These are phyloP conservation scores for Cryptus armator DNA, from an alignment of 2,888 invertebrate genomes.

Conservation along the genomic window DNA sequence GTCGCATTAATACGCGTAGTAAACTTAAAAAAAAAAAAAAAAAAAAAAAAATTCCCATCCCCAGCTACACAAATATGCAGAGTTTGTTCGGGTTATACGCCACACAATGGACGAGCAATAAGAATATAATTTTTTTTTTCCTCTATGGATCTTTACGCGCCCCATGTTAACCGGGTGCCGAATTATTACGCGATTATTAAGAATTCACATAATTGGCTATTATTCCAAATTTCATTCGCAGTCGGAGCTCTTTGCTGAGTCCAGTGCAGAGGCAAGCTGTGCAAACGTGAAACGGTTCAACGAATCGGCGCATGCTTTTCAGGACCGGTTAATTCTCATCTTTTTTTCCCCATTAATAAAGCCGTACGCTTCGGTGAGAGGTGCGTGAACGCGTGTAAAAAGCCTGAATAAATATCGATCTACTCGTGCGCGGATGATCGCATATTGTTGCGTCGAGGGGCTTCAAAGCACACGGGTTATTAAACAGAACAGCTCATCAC, in stretches of 20 bases:
- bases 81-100: not conserved
- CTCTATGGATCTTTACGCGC: not conserved
- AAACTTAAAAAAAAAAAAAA: too few species aligned
- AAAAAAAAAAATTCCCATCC: too few species aligned
- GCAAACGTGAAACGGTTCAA: constrained; percentile 39
- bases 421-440: constrained; percentile 63
- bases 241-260: not conserved
- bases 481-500: constrained; percentile 59
- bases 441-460: constrained; percentile 34
- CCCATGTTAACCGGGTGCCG: not conserved
- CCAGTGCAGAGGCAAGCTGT: constrained; percentile 51
- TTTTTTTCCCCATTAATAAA: constrained; percentile 38
- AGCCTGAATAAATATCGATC: constrained; percentile 71
- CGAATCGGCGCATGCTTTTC: constrained; percentile 8
- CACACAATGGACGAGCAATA: not conserved
- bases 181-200: constrained; percentile 13
- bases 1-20: not conserved
- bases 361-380: constrained; percentile 16
- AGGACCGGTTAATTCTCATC: constrained; percentile 24
- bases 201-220: constrained; percentile 1
- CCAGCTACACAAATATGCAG: constrained; percentile 14
- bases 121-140: not conserved
- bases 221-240: constrained; percentile 23
- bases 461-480: constrained; percentile 12
- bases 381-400: constrained; percentile 46